A percentile compares a stretch with the other conserved stretches of the same genome.
phyloP scores from a whole-genome alignment of 2,113 vertebrate genomes.

The Tupaia chinensis region DNA sequence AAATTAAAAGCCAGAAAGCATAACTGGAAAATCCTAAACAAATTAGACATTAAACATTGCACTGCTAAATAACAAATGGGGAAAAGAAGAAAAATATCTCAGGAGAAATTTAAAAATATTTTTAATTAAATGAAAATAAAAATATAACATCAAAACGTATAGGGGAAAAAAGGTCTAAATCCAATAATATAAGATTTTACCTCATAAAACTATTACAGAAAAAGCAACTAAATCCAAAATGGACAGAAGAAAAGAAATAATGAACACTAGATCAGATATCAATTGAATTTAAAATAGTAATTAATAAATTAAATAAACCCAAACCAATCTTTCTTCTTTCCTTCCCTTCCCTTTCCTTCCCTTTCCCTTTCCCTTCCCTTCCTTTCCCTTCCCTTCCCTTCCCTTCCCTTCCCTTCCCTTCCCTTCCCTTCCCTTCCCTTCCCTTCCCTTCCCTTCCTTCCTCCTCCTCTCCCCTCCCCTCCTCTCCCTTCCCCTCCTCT shows the following conservation, averaged over 20 bases:
- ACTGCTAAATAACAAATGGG: not conserved
- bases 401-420: no score
- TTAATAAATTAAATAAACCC: not conserved
- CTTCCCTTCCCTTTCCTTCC: no score
- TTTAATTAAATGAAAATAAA: not conserved
- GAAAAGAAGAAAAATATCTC: not conserved
- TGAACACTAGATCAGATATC: not conserved
- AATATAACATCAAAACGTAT: not conserved
- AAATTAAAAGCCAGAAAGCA: not conserved
- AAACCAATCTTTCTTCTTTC: not conserved
- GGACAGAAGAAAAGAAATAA: not conserved
- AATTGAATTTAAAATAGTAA: not conserved
- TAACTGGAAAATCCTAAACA: no score
- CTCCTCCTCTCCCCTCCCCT: no score
- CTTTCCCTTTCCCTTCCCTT: no score
- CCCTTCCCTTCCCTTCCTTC: no score
- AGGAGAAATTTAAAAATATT: not conserved
- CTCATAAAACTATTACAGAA: not conserved
- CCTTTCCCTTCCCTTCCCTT: no score
- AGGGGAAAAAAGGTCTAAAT: not conserved
- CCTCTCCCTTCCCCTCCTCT: no score
- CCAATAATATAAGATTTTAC: not conserved
- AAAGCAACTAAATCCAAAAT: not conserved
- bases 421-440: no score
- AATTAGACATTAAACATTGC: not conserved